Percentiles rank a stretch among this genome's conserved stretches.
Conservation (phyloP, 2,113 vertebrate genomes). For the Salvator merianae region DNA sequence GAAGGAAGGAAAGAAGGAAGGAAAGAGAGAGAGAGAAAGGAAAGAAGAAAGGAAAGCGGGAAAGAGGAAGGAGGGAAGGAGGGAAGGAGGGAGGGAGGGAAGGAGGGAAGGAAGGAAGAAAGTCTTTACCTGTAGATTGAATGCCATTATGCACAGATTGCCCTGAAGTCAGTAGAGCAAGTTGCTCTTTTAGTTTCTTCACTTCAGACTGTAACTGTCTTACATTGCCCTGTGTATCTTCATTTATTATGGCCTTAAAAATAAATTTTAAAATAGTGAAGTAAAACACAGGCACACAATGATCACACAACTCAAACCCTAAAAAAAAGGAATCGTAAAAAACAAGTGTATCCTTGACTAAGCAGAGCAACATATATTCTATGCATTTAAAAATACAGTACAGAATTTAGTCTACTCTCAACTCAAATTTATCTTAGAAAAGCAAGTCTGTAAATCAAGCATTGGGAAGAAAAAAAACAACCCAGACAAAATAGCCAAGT, state of each 20-base stretch:
- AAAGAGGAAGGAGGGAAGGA: too few species aligned
- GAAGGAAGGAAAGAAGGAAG: too few species aligned
- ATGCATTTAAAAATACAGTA: background rate
- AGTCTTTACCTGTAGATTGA: slow-evolving; percentile 63
- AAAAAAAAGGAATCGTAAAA: slow-evolving; percentile 19
- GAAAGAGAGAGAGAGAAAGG: too few species aligned
- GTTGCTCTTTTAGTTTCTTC: slow-evolving; percentile 91
- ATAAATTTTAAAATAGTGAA: slow-evolving; percentile 17
- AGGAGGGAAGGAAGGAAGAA: background rate
- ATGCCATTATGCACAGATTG: slow-evolving; percentile 42
- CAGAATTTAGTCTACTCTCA: background rate
- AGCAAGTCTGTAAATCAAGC: background rate
- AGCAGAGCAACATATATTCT: background rate
- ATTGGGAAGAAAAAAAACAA: too few species aligned
- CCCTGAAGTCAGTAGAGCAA: slow-evolving; percentile 73
- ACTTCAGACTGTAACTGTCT: slow-evolving; percentile 92
- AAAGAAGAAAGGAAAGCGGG: too few species aligned
- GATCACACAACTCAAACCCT: background rate
- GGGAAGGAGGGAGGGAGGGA: too few species aligned
- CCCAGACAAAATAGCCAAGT: too few species aligned
- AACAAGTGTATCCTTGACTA: background rate
- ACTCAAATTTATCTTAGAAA: background rate
- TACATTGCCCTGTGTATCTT: slow-evolving; percentile 94
- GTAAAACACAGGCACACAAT: background rate
- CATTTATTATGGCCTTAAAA: slow-evolving; percentile 91